Evolutionary conservation across 2,113 vertebrate genomes (phyloP).

Genomic region (Cryptomyrus ogoouensis): DNA sequence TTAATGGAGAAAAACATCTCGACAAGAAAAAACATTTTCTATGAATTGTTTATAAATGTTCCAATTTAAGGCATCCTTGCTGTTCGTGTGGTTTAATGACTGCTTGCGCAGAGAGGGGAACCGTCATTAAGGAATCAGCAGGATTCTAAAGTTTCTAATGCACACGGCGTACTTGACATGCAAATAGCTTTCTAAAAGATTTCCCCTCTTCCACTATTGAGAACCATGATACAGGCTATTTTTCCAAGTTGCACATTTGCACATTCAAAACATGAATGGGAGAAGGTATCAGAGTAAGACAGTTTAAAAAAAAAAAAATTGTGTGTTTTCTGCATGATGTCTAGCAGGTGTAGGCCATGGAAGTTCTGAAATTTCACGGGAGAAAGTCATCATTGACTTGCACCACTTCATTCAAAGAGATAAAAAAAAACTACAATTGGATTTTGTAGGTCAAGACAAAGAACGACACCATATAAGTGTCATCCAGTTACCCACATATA

Average conservation of each 20-base stretch:
- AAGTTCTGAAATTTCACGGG: not conserved
- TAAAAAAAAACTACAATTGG: not conserved
- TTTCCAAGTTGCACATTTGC: not conserved
- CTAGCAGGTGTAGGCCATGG: not conserved
- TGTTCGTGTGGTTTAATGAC: constrained; percentile 8
- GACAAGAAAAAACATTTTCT: constrained; percentile 8
- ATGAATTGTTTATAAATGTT: constrained; percentile 16
- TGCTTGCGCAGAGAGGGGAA: not conserved
- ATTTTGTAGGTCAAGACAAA: not conserved
- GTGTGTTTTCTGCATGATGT: not conserved
- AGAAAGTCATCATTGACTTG: not conserved
- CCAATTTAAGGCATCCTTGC: constrained; percentile 2
- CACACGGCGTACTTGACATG: constrained; percentile 26
- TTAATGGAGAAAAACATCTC: not conserved
- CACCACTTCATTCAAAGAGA: not conserved
- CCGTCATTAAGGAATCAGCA: constrained; percentile 22
- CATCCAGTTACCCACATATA: not conserved
- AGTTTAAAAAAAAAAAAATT: not conserved
- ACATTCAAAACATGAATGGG: not conserved
- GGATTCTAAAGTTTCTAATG: constrained; percentile 11
- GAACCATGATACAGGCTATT: not conserved
- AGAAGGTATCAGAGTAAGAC: not conserved
- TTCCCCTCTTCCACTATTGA: not conserved
- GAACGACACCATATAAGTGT: not conserved
- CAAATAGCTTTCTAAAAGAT: constrained; percentile 25